Conservation (phyloP, 2,888 invertebrate species). For the Nephrotoma flavescens region DNA sequence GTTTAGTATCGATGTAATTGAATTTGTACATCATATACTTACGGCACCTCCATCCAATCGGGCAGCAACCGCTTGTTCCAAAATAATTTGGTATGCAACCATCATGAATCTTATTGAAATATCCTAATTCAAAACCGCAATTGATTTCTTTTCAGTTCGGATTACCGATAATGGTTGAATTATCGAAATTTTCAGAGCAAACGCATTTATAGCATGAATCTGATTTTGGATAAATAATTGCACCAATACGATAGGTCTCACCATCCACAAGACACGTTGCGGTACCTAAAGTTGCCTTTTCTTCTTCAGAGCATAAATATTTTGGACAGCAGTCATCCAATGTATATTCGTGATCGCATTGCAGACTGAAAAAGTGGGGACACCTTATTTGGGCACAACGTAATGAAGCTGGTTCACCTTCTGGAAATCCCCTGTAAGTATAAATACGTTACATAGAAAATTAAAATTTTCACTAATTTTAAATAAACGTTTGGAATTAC, state of each 20-base stretch:
- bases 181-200: constrained; percentile 9
- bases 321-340: constrained; percentile 11
- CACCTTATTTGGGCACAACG: background rate
- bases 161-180: constrained; percentile 11
- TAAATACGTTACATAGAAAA: background rate
- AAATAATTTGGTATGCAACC: constrained; percentile 15
- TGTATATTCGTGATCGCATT: background rate
- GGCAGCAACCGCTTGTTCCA: constrained; percentile 14
- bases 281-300: constrained; percentile 17
- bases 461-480: background rate
- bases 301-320: constrained; percentile 11
- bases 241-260: constrained; percentile 34
- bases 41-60: constrained; percentile 15
- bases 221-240: constrained; percentile 31
- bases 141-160: constrained; percentile 13
- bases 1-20: background rate
- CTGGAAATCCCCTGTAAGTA: background rate
- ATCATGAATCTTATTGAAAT: constrained; percentile 10
- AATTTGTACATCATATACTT: background rate
- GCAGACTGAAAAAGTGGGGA: background rate
- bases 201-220: constrained; percentile 21
- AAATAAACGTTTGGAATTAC: background rate
- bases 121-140: constrained; percentile 14
- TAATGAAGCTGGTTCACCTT: background rate
- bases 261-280: constrained; percentile 33